Evolutionary conservation across 1,140 invertebrate genomes (phyloP), one percentile per base, ranked within the genome.

Genomic region (Conus betulinus): DNA sequence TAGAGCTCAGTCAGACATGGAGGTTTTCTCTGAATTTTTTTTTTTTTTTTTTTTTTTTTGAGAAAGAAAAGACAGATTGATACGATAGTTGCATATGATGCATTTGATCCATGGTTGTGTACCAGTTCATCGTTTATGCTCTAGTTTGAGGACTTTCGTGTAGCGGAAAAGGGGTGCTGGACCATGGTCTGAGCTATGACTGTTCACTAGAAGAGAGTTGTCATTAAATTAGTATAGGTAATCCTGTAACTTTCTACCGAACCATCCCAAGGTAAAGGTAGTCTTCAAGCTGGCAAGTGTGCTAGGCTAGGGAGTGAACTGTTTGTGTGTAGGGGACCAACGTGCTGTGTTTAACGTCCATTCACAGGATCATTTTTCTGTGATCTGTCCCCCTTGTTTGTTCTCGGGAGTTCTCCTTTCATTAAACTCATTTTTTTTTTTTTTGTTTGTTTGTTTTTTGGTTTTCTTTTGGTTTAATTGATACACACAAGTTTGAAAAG

Each of bases 291-390:
- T 71, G 20, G 67, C 67, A 23, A 71, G 67, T 23, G 67, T 20
- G 67, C 67, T 71, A n/a, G 11, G 67, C 11, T 71, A 57, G 23
- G 74, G 85, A 87, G 85, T 87, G 85, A 52, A 84, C 71, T 87
- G 85, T 53, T 78, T 78, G 53, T 87, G 85, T 87, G 85, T 78
- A 87, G 85, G 85, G 85, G 85, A 87, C 85, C 85, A 87, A 78
- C 71, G 71, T 87, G 85, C 74, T 87, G 25, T 85, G 20, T 87
- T 78, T 20, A 81, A 53, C 15, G 79, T 81, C 39, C 39, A 17
- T 78, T 78, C 67, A 71, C 13, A 71, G 67, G 67, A 23, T 78
- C 76, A 39, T 78, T 17, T 78, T 78, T 53, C 79, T 81, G 51
- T 81, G 79, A 51, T 53, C 79, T 81, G 79, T 81, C 39, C 51